Evolutionary conservation across 2,797 vertebrate genomes (phyloP), one percentile per base, ranked within the genome.

Genomic region (Fistularia tabacaria): DNA sequence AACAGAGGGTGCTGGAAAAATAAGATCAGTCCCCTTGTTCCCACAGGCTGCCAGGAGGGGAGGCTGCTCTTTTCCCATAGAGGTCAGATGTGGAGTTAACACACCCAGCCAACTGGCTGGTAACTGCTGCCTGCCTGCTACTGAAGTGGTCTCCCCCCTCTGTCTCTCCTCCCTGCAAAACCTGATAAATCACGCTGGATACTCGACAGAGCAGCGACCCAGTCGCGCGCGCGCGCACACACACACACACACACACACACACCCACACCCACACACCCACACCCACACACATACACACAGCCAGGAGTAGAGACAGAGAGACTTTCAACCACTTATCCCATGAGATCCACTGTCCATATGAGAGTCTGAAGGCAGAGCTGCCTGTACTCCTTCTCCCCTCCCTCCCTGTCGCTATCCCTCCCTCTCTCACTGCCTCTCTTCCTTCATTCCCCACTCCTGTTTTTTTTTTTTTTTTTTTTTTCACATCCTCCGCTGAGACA

Each of bases 261-360:
- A 15, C 44, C 7, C 44, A 46, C 44, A 46, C 45, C 13, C 46
- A 36, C 15, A 48, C 25, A 48, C 25, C 25, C 46, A 37, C 47
- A 37, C 48, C 36, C 48, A 49, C 1, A 4, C 12, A 38, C 43
- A 12, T 6, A 6, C 42, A 45, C 11, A 13, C 45, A 14, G 71
- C 61, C 69, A 66, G 57, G 71, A 81, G 73, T 59, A 65, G 71
- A 82, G 73, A 79, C 79, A 84, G 67, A 80, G 60, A 84, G 61
- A 84, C 78, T 83, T 85, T 85, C 79, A 84, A 81, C 75, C 78
- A 82, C 73, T 82, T 77, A 74, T 88, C 89, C 86, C 85, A 70
- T 43, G 84, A 88, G 88, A 85, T 79, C 81, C 76, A 76, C 79
- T 83, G 82, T 86, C 83, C 89, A 87, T 86, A 83, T 87, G 86